A percentile compares a stretch with the other conserved stretches of the same genome.
phyloP scores from a whole-genome alignment of 1,140 invertebrate species.

The Drosophila kohkoa region DNA sequence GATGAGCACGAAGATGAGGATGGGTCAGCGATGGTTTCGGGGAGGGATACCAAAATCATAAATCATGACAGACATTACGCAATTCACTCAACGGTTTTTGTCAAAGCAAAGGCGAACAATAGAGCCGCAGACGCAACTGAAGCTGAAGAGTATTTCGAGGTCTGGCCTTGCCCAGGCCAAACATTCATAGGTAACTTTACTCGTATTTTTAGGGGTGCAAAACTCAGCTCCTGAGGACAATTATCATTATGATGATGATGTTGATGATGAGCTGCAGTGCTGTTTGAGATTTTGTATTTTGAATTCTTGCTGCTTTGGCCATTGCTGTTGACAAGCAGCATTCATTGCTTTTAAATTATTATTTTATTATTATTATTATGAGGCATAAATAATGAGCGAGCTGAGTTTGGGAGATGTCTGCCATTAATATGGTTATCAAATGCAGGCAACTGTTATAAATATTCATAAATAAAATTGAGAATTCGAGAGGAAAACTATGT shows the following conservation, averaged over 20 bases:
- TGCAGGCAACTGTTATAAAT: conserved; percentile 73
- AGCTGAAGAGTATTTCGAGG: conserved; percentile 17
- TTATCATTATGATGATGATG: conserved; percentile 29
- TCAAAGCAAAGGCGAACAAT: conserved; percentile 77
- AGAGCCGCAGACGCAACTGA: conserved; percentile 41
- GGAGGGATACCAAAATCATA: conserved; percentile 75
- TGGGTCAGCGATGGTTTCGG: conserved; percentile 47
- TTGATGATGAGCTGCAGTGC: conserved; percentile 45
- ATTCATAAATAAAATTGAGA: conserved; percentile 50
- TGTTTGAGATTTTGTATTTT: conserved; percentile 62
- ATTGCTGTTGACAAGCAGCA: conserved; percentile 72
- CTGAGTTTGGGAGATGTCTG: conserved; percentile 48
- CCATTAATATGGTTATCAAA: conserved; percentile 78
- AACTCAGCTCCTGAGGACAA: conserved; percentile 41
- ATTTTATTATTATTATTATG: conserved; percentile 81
- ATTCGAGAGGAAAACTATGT: conserved; percentile 43
- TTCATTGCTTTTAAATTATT: conserved; percentile 82
- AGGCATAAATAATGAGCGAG: conserved; percentile 53
- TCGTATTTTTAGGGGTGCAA: conserved; percentile 59
- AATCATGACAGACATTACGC: conserved; percentile 71
- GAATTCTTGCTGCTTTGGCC: conserved; percentile 2
- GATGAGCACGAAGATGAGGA: conserved; percentile 29
- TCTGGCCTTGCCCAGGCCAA: conserved; percentile 32
- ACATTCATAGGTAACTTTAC: conserved; percentile 62
- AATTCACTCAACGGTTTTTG: conserved; percentile 82